Evolutionary conservation across 2,888 invertebrate species (phyloP), one percentile per base, ranked within the genome.

Genomic region (Thereva nobilitata): DNA sequence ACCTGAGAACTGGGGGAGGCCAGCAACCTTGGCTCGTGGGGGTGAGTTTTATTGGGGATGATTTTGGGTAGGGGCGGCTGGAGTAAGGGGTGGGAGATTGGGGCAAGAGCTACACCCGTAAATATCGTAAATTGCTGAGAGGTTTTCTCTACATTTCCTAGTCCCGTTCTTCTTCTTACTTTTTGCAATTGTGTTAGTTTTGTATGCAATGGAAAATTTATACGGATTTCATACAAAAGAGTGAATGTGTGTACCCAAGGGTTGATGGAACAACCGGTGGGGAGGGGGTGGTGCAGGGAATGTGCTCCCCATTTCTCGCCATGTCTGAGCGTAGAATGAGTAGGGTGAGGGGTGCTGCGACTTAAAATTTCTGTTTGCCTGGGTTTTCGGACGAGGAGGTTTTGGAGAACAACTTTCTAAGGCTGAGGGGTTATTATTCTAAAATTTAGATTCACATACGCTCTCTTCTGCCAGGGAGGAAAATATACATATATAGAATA

Each of bases 401-500:
- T 59, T 59, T 59, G 59, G 59, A 59, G 59, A 59, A 59, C 23
- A 23, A 23, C 37, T 59, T 59, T 59, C 59, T 49, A 49, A 59
- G 59, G 23, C 23, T 23, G 23, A 59, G 59, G 49, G 37, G 45
- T 37, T 47, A 49, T 59, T 59, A 59, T 59, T 59, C 59, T 59
- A 59, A 59, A 59, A 59, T 59, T 59, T 59, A 47, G 47, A 45
- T 49, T 59, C 37, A 37, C 59, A 59, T 59, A 59, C 59, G 59
- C 49, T 37, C 47, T 23, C n/a, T 34, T 12, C 35, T 54, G 9
- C 45, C 6, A 12, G 7, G 42, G 42, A 44, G 9, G 23, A 23
- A 23, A 23, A 23, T 23, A 23, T 23, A 23, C 23, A 2, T 23
- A 23, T 23, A n/a, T n/a, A n/a, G n/a, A n/a, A n/a, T n/a, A 23